These are phyloP conservation scores for Calycopis cecrops DNA, from an alignment of 1,140 invertebrate species.

Conservation along the genomic window DNA sequence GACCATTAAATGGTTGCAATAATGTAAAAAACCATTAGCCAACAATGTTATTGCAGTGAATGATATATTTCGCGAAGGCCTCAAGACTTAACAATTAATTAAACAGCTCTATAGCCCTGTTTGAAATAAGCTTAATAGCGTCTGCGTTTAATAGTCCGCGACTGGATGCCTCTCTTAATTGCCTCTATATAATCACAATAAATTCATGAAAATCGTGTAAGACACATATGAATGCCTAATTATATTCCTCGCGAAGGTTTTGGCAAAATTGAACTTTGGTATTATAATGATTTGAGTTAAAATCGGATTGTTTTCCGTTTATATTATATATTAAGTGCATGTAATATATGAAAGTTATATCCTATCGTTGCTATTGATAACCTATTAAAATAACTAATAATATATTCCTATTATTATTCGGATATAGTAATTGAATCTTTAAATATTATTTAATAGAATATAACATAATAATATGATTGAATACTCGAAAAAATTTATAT, in stretches of 20 bases:
- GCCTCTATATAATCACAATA: constrained; percentile 32
- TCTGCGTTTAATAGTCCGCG: constrained; percentile 48
- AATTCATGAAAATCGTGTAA: constrained; percentile 19
- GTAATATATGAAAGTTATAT: too few relatives aligned
- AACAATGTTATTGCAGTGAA: constrained; percentile 22
- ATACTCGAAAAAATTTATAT: too few relatives aligned
- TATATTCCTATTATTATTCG: too few relatives aligned
- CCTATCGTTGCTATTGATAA: too few relatives aligned
- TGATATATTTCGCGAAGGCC: constrained; percentile 27
- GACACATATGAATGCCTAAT: constrained; percentile 11
- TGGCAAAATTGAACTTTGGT: too few relatives aligned
- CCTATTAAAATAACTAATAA: too few relatives aligned
- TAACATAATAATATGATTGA: too few relatives aligned
- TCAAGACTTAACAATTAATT: constrained; percentile 43
- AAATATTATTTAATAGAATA: too few relatives aligned
- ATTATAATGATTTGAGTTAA: too few relatives aligned
- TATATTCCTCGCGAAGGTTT: neutral
- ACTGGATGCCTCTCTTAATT: constrained; percentile 44
- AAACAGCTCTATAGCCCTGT: constrained; percentile 35
- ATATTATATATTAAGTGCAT: too few relatives aligned
- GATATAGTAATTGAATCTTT: too few relatives aligned
- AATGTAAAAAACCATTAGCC: constrained; percentile 15
- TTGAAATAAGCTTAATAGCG: constrained; percentile 42
- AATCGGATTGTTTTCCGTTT: too few relatives aligned
- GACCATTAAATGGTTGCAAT: constrained; percentile 12